Evolutionary conservation across 2,113 vertebrate genomes (phyloP), one percentile per base, ranked within the genome.

Genomic region (Corvus hawaiiensis): DNA sequence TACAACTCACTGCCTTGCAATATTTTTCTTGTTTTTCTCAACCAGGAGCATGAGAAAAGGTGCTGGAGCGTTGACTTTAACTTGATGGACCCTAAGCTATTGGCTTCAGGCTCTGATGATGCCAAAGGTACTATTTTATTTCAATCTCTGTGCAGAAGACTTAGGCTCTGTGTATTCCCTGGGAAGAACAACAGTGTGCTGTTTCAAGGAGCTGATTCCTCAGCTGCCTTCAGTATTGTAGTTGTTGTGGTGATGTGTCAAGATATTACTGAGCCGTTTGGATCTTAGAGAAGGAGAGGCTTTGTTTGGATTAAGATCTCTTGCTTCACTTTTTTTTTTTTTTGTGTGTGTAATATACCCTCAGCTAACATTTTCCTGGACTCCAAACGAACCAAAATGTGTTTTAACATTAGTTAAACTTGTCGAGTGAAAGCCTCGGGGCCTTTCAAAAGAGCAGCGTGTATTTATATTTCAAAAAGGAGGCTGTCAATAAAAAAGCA

Each of bases 61-160:
- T 99, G 99, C 97, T 99, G 99, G 99, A 99, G 99, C 92, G 99
- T 99, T 58, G 99, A 99, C 97, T 99, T 99, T 93, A 99, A 99
- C 96, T 98, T 99, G 92, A 99, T 99, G 99, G 99, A 99, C 97
- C 99, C 99, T 33, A 99, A 99, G 96, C 98, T 99, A 24, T 98
- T 99, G 97, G 99, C 99, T 81, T 99, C 99, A 27, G 99, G 99
- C 91, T 99, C 99, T 93, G 99, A 99, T 98, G 99, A 99, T 96
- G 99, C 99, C 94, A 99, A 99, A 99, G 99, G 99, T 99, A 98
- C n/a, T 92, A 80, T 33, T 94, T 35, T 44, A 69, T 75, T 58
- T 49, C 62, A 62, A 3, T 75, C 35, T 86, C 44, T 76, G 8
- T 71, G 35, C 27, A 49, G 33, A 55, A 58, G 33, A 21, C 8